These are phyloP conservation scores for Zaprionus ghesquierei DNA, from an alignment of 1,140 invertebrate genomes.

Conservation along the genomic window DNA sequence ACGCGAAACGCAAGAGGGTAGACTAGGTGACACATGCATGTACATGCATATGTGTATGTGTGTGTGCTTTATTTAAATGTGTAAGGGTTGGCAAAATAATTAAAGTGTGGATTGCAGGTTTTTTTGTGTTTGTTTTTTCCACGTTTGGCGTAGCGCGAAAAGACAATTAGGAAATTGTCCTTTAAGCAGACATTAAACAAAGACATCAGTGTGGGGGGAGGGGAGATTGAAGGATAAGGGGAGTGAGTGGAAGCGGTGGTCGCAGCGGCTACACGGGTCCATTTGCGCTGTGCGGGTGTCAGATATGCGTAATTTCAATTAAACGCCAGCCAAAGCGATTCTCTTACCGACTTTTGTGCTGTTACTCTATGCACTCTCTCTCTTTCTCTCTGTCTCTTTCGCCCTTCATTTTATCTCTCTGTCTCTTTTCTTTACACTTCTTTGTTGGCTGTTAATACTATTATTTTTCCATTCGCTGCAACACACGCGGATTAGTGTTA, in stretches of 20 bases:
- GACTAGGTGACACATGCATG: conserved; percentile 6
- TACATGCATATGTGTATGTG: conserved; percentile 4
- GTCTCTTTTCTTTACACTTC: conserved; percentile 10
- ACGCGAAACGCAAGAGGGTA: background rate
- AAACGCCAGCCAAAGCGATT: conserved; percentile 29
- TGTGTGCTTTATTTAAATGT: conserved; percentile 71
- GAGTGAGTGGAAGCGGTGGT: background rate
- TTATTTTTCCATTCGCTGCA: conserved; percentile 72
- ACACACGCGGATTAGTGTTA: conserved; percentile 60
- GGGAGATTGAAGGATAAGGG: no score
- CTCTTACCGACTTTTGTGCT: conserved; percentile 23
- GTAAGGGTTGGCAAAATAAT: conserved; percentile 59
- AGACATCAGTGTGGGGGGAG: background rate
- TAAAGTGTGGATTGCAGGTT: conserved; percentile 70
- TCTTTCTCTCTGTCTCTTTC: conserved; percentile 2
- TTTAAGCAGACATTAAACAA: conserved; percentile 25
- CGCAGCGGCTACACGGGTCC: background rate
- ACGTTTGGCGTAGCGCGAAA: conserved; percentile 35
- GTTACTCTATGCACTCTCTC: background rate
- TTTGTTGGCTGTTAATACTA: conserved; percentile 54
- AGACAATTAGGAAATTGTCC: conserved; percentile 76
- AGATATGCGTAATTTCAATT: conserved; percentile 58
- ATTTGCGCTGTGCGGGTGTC: conserved; percentile 12
- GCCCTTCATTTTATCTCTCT: conserved; percentile 4
- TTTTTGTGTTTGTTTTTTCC: conserved; percentile 12